Evolutionary conservation across 2,888 invertebrate genomes (phyloP).

Genomic region (Lysandra bellargus): DNA sequence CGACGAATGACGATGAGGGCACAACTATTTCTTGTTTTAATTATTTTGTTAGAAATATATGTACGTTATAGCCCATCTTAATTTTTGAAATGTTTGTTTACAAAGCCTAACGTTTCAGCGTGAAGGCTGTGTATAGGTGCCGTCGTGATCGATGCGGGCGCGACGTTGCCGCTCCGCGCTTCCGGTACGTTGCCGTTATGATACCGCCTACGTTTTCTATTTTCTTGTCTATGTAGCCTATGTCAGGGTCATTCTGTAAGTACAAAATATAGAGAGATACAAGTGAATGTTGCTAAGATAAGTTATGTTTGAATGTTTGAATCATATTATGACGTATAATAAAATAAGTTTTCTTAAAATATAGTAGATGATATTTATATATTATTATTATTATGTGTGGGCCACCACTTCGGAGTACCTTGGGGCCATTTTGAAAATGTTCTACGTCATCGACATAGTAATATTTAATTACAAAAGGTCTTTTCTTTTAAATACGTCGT

Average conservation of each 20-base stretch:
- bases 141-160: slow-evolving; percentile 82
- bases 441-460: background rate
- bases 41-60: no score
- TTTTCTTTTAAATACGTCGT: background rate
- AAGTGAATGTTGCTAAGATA: background rate
- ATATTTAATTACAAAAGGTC: background rate
- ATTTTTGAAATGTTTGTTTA: background rate
- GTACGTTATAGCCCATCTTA: background rate
- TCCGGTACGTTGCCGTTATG: slow-evolving; percentile 78
- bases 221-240: slow-evolving; percentile 15
- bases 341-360: no score
- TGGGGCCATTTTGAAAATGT: no score
- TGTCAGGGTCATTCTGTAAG: background rate
- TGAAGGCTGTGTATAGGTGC: slow-evolving; percentile 43
- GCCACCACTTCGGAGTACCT: no score
- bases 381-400: no score
- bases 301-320: background rate
- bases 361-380: no score
- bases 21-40: no score
- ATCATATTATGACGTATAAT: no score
- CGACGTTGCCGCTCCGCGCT: slow-evolving; percentile 84
- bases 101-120: background rate
- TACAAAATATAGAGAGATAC: background rate
- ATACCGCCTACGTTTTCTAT: slow-evolving; percentile 31
- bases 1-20: no score